These are phyloP conservation scores for Brachirus orientalis DNA, from an alignment of 2,113 vertebrate genomes.

Conservation along the genomic window DNA sequence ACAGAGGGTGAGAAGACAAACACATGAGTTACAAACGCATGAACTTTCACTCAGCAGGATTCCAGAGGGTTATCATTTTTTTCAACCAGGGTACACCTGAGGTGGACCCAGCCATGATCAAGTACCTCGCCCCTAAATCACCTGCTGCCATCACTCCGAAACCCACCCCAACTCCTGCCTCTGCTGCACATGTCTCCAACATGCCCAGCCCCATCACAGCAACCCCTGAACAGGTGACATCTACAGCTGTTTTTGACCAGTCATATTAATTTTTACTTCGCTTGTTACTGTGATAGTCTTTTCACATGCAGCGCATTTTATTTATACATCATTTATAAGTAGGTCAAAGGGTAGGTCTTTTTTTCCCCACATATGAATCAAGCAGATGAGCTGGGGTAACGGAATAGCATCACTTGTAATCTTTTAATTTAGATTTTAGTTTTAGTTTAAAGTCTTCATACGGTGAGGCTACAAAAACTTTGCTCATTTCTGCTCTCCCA, in stretches of 20 bases:
- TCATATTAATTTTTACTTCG: not conserved
- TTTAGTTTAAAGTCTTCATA: too few relatives aligned
- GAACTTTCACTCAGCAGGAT: not conserved
- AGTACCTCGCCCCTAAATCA: conserved; percentile 82
- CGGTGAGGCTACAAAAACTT: too few relatives aligned
- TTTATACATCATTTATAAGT: too few relatives aligned
- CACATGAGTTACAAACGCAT: not conserved
- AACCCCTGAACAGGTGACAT: conserved; percentile 92
- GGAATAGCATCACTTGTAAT: too few relatives aligned
- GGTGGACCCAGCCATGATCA: conserved; percentile 91
- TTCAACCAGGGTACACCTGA: conserved; percentile 90
- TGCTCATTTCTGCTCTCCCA: too few relatives aligned
- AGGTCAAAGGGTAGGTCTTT: too few relatives aligned
- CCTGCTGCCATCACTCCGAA: conserved; percentile 39
- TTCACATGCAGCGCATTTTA: too few relatives aligned
- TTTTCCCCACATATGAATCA: too few relatives aligned
- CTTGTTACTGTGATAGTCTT: not conserved
- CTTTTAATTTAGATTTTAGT: too few relatives aligned
- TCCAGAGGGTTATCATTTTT: not conserved
- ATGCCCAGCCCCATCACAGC: conserved; percentile 87
- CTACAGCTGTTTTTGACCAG: not conserved
- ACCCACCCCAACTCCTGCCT: conserved; percentile 30
- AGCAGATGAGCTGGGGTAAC: too few relatives aligned
- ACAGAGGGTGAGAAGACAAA: conserved; percentile 87
- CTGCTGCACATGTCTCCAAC: conserved; percentile 58